Base-by-base conservation (phyloP, 23 tunicate species). In the Styela clava region DNA sequence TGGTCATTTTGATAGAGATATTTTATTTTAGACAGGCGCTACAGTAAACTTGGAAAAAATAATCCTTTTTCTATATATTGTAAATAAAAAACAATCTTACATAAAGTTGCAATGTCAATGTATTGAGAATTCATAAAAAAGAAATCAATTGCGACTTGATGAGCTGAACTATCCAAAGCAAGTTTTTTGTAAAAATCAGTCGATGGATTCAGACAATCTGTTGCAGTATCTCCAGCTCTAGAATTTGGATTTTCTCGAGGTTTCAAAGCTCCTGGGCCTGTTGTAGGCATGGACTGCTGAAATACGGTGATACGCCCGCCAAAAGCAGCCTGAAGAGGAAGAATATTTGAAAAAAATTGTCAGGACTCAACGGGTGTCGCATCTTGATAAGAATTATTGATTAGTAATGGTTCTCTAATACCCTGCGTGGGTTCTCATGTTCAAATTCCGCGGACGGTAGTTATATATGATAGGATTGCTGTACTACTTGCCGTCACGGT, bases 221-320 rank as follows among this genome's bases (percentile, higher is more conserved):
- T 71, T 2, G 87, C 44, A 22, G 37, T 63, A 16, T 86, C 86
- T 25, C 89, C 87, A 21, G 92, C 97, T 24, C 96, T 65, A 22
- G 69, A 33, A 34, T 86, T 87, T 3, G 97, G 94, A 64, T 87
- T 86, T 65, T 93, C 98, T 36, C 99, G 71, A 2, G 86, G 30
- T 35, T 84, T 62, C 36, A 96, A 79, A 36, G 80, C 85, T 3
- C 97, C 99, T 24, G 96, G 97, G 2, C 99, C 99, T 23, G 68
- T 78, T 7, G 84, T 78, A 35, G 96, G 96, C 23, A 88, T 72
- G 9, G 94, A 79, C 62, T 93, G 96, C 28, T 93, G 96, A 85
- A 96, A 96, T 32, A 96, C 97, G 1, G 95, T 91, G 31, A 96
- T 79, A 18, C 99, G 74, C 2, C 99, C 99, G 1, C 98, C 98